A percentile compares a stretch with the other conserved stretches of the same genome.
phyloP scores from a whole-genome alignment of 2,888 invertebrate species.

The Clistopyga incitator region DNA sequence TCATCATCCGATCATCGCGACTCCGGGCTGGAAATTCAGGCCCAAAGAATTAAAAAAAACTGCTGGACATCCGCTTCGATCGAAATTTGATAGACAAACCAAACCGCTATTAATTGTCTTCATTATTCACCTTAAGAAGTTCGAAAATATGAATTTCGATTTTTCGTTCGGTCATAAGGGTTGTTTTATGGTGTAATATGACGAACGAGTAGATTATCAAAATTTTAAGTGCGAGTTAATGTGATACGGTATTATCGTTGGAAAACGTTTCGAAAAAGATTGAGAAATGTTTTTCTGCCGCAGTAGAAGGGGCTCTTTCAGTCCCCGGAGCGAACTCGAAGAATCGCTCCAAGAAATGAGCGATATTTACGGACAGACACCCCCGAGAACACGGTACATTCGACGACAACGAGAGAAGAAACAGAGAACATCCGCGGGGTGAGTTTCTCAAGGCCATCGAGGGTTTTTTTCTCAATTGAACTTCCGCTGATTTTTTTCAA shows the following conservation, averaged over 20 bases:
- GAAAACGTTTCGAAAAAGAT: constrained; percentile 24
- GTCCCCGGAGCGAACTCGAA: constrained; percentile 74
- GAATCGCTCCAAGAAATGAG: constrained; percentile 77
- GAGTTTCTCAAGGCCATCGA: constrained; percentile 65
- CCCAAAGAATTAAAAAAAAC: constrained; percentile 12
- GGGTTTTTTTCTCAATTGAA: neutral
- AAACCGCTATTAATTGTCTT: constrained; percentile 15
- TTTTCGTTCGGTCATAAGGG: neutral
- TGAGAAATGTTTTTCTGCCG: constrained; percentile 64
- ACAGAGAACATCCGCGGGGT: constrained; percentile 88
- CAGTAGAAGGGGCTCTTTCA: constrained; percentile 67
- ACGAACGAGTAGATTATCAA: neutral
- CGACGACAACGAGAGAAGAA: constrained; percentile 85
- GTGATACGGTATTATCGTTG: neutral
- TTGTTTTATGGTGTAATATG: neutral
- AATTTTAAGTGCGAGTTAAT: neutral
- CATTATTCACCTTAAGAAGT: neutral
- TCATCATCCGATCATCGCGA: constrained; percentile 58
- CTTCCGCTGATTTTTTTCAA: neutral
- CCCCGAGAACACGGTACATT: constrained; percentile 90
- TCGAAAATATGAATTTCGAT: neutral
- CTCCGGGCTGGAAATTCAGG: constrained; percentile 18
- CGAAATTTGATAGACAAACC: neutral
- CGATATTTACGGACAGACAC: constrained; percentile 91
- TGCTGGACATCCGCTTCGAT: constrained; percentile 2